Evolutionary conservation across 1,140 invertebrate species (phyloP).

Genomic region (Stegodyphus mimosarum): DNA sequence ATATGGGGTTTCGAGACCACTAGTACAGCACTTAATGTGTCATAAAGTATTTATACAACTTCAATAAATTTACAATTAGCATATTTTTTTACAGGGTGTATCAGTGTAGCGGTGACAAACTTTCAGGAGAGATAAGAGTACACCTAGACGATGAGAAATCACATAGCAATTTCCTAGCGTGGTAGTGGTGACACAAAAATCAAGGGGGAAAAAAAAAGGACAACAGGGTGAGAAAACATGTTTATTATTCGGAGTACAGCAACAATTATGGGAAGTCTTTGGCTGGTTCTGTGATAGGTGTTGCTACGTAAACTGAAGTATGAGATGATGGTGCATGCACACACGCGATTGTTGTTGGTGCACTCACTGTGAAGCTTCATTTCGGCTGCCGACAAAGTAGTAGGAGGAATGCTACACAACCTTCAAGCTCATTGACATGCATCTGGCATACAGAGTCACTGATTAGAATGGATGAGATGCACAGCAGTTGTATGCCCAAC

Average conservation of each 20-base stretch:
- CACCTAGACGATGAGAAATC: no score
- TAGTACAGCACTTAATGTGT: no score
- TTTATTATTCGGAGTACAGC: background rate
- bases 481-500: background rate
- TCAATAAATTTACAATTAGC: no score
- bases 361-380: background rate
- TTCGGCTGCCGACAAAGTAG: constrained; percentile 15
- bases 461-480: background rate
- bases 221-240: no score
- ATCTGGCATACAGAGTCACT: background rate
- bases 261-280: background rate
- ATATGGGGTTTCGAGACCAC: no score
- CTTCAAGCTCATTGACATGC: background rate
- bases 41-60: no score
- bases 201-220: no score
- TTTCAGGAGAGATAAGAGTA: no score
- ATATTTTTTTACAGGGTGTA: no score
- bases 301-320: constrained; percentile 3
- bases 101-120: no score
- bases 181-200: no score
- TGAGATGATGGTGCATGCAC: constrained; percentile 1
- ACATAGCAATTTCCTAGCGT: no score
- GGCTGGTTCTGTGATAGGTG: background rate
- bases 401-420: constrained; percentile 5
- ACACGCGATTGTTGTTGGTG: background rate